Base-by-base conservation (phyloP, 1,140 invertebrate species). In the Trichonephila clavipes region DNA sequence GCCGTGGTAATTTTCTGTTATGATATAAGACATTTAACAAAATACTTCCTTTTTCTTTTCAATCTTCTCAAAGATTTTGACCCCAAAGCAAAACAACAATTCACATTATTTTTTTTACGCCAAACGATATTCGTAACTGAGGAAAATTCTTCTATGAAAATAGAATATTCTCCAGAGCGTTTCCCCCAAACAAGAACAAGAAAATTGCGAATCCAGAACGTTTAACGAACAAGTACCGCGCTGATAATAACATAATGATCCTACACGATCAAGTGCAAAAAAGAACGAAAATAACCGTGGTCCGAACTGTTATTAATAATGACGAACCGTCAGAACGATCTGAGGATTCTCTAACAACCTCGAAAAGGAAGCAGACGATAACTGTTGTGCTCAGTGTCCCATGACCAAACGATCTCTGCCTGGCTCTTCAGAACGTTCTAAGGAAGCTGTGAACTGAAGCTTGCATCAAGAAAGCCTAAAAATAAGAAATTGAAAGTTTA, bases 401-500 rank as follows among this genome's bases (percentile, higher is more conserved):
- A 62, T 66, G 61, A 69, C 87, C 62, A 66, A 89, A 58, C 61
- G 87, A 72, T 89, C 87, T 34, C 62, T 19, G n/a, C 87, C 87
- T 64, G 87, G 62, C 87, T 34, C 87, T 69, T 72, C 40, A 6
- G 82, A 24, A n/a, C 51, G 44, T 34, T 77, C 72, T 28, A 77
- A 77, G 72, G 72, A 77, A 77, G 28, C 14, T 58, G 85, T 64
- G 85, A 61, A 87, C 21, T 87, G 85, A 87, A 87, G 51, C 85
- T 28, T 87, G 59, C 58, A 62, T 58, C 51, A 24, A 61, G 61
- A 87, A 40, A 87, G 24, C 19, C 51, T 87, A 87, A 87, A 87
- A 87, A 87, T 87, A 77, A 77, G 72, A 77, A 77, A 28, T 77
- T 77, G 72, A 77, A 77, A 77, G 82, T 24, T 83, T 83, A 83